Evolutionary conservation across 2,797 vertebrate species (phyloP).

Genomic region (Lycodopsis pacificus): DNA sequence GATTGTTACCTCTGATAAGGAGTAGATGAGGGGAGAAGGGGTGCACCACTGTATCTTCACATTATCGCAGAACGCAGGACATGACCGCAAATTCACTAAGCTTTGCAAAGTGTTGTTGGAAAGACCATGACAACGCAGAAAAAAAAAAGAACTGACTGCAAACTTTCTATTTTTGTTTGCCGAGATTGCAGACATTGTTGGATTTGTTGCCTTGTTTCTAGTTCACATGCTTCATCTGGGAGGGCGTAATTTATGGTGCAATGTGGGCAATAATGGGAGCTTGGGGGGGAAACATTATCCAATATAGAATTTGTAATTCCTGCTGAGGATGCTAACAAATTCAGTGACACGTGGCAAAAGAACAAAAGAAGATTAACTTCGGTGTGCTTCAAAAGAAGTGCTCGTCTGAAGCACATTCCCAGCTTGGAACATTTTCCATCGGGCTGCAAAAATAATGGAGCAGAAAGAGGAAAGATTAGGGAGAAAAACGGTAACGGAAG

Average conservation of each 20-base stretch:
- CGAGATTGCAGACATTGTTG: conserved; percentile 15
- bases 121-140: neutral
- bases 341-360: neutral
- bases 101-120: conserved; percentile 1
- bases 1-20: conserved; percentile 51
- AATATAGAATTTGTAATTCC: conserved; percentile 3
- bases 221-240: conserved; percentile 6
- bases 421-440: neutral
- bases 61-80: conserved; percentile 1
- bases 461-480: neutral
- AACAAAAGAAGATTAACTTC: neutral
- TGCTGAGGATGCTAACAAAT: conserved; percentile 1
- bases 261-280: neutral
- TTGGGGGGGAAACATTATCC: neutral
- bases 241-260: conserved; percentile 7
- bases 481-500: neutral
- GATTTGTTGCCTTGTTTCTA: conserved; percentile 62
- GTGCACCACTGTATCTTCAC: neutral
- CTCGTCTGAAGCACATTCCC: neutral
- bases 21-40: conserved; percentile 58
- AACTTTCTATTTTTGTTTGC: neutral
- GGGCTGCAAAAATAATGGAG: neutral
- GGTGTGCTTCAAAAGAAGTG: neutral
- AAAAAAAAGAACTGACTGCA: neutral
- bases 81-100: neutral